These are phyloP conservation scores for Seira musarum DNA, from an alignment of 2,888 invertebrate species.

Conservation along the genomic window DNA sequence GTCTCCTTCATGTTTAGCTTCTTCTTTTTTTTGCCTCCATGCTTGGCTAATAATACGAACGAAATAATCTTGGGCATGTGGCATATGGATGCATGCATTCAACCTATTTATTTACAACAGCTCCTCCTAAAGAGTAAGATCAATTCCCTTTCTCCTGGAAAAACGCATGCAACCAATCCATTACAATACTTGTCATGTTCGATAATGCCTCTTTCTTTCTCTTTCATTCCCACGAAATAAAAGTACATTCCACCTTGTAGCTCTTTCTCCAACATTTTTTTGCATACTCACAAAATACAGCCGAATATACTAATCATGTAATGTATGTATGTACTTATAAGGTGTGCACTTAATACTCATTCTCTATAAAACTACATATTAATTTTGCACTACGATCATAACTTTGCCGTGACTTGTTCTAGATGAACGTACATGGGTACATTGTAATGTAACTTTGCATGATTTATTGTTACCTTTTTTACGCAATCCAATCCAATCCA, in stretches of 20 bases:
- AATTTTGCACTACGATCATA: neutral
- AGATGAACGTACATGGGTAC: no score
- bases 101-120: conserved; percentile 7
- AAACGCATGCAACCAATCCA: conserved; percentile 11
- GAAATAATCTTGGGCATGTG: neutral
- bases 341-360: no score
- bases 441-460: neutral
- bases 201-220: neutral
- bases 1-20: no score
- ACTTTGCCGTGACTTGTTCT: neutral
- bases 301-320: no score
- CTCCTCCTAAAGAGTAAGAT: conserved; percentile 11
- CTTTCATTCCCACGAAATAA: neutral
- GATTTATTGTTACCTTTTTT: neutral
- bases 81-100: neutral
- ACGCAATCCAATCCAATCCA: conserved; percentile 1
- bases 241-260: neutral
- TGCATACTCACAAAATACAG: no score
- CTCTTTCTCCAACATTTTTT: neutral
- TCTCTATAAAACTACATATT: neutral
- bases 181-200: conserved; percentile 15
- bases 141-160: neutral
- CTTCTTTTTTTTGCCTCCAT: neutral
- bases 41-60: neutral
- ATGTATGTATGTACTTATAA: no score